phyloP scores from a whole-genome alignment of 2,888 invertebrate species.

The Cephus nigrinus region DNA sequence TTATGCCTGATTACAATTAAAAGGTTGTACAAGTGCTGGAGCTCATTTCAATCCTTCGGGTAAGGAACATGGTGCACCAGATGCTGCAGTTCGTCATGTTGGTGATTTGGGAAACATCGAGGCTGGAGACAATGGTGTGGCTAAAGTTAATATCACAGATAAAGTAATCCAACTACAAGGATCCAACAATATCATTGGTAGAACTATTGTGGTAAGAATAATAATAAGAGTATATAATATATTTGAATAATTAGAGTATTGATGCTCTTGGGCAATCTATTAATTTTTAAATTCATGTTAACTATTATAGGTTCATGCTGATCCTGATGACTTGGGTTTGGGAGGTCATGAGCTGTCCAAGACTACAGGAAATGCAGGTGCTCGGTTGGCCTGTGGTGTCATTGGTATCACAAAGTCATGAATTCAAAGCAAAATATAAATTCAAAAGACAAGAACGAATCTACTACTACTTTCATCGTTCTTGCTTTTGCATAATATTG shows the following conservation, averaged over 20 bases:
- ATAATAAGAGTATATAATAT: neutral
- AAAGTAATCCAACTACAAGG: slow-evolving; percentile 76
- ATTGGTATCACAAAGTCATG: slow-evolving; percentile 77
- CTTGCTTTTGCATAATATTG: slow-evolving; percentile 29
- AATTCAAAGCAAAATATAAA: slow-evolving; percentile 35
- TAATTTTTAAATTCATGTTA: neutral
- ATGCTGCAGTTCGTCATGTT: slow-evolving; percentile 79
- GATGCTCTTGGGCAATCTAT: neutral
- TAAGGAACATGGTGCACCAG: slow-evolving; percentile 86
- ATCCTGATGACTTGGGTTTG: slow-evolving; percentile 92
- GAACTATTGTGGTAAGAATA: slow-evolving; percentile 77
- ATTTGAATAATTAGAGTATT: neutral
- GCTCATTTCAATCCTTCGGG: slow-evolving; percentile 90
- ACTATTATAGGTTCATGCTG: slow-evolving; percentile 79
- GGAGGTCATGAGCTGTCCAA: slow-evolving; percentile 94
- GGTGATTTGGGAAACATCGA: slow-evolving; percentile 92
- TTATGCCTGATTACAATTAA: neutral
- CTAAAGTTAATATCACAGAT: slow-evolving; percentile 76
- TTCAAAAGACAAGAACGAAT: slow-evolving; percentile 13
- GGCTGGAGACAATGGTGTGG: slow-evolving; percentile 73
- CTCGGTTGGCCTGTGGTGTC: slow-evolving; percentile 88
- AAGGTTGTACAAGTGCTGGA: slow-evolving; percentile 89
- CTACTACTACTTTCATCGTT: slow-evolving; percentile 21
- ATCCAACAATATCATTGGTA: slow-evolving; percentile 82
- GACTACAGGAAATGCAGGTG: slow-evolving; percentile 95